Evolutionary conservation across 2,888 invertebrate genomes (phyloP).

Genomic region (Acleris cristana): DNA sequence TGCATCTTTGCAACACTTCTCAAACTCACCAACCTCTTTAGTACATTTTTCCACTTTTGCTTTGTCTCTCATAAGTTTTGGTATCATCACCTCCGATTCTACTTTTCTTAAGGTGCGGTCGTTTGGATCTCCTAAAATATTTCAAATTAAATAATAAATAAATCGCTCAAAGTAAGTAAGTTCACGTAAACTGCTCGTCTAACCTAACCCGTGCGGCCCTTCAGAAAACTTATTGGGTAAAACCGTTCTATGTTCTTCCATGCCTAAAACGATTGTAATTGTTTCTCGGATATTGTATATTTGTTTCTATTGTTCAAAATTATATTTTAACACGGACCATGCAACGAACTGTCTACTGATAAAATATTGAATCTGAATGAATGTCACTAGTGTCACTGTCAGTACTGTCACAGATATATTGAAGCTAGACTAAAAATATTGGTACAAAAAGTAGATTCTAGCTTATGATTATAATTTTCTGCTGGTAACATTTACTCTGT

Average conservation of each 20-base stretch:
- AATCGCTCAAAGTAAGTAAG: background rate
- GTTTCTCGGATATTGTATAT: background rate
- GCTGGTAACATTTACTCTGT: conserved; percentile 48
- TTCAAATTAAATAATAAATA: conserved; percentile 1
- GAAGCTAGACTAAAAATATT: too few species aligned
- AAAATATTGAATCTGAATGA: too few species aligned
- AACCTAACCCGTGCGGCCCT: conserved; percentile 85
- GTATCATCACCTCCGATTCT: conserved; percentile 94
- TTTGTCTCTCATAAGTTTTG: conserved; percentile 93
- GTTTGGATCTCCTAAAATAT: conserved; percentile 90
- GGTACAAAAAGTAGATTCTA: too few species aligned
- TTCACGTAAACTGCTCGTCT: conserved; percentile 33
- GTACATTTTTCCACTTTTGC: conserved; percentile 91
- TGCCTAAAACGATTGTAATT: background rate
- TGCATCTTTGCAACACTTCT: conserved; percentile 88
- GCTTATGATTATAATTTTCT: background rate
- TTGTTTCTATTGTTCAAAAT: background rate
- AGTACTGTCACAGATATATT: too few species aligned
- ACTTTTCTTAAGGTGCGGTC: conserved; percentile 93
- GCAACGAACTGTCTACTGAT: too few species aligned
- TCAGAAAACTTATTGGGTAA: conserved; percentile 69
- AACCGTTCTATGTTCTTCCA: conserved; percentile 53
- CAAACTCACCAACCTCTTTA: conserved; percentile 88
- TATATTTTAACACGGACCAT: too few species aligned
- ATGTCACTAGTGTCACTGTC: too few species aligned